Evolutionary conservation across 2,113 vertebrate genomes (phyloP).

Genomic region (Australoheros scitulus): DNA sequence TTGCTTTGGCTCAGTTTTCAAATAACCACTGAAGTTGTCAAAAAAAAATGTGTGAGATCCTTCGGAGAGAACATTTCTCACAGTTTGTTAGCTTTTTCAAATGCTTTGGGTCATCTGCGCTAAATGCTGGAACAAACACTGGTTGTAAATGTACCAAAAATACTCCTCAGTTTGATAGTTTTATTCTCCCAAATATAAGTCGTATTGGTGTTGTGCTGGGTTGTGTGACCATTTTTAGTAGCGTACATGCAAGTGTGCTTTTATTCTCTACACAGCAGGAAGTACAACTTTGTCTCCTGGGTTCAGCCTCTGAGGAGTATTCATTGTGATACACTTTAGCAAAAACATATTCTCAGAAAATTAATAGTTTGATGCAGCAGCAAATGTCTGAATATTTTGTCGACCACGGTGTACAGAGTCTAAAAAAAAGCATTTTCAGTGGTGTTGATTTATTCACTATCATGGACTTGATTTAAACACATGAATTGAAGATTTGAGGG

Average conservation of each 20-base stretch:
- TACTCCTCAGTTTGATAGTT: neutral
- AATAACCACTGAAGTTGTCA: neutral
- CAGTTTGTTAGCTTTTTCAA: too few species aligned
- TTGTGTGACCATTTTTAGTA: neutral
- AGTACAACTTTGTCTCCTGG: neutral
- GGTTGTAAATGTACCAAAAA: too few species aligned
- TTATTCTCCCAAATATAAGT: neutral
- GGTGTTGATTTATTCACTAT: neutral
- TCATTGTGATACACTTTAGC: neutral
- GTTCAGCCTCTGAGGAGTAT: neutral
- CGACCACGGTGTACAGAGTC: neutral
- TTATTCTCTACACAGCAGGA: neutral
- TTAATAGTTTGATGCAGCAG: neutral
- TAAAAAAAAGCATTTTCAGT: neutral
- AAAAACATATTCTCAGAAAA: neutral
- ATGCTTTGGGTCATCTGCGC: too few species aligned
- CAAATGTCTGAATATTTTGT: neutral
- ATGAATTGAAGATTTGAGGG: neutral
- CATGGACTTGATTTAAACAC: neutral
- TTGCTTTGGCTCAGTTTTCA: neutral
- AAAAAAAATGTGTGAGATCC: too few species aligned
- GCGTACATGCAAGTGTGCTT: neutral
- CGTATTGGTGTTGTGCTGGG: neutral
- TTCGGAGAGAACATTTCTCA: too few species aligned
- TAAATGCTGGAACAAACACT: too few species aligned